Conservation (phyloP, 2,888 invertebrate species). For the Lithophane ornitopus region DNA sequence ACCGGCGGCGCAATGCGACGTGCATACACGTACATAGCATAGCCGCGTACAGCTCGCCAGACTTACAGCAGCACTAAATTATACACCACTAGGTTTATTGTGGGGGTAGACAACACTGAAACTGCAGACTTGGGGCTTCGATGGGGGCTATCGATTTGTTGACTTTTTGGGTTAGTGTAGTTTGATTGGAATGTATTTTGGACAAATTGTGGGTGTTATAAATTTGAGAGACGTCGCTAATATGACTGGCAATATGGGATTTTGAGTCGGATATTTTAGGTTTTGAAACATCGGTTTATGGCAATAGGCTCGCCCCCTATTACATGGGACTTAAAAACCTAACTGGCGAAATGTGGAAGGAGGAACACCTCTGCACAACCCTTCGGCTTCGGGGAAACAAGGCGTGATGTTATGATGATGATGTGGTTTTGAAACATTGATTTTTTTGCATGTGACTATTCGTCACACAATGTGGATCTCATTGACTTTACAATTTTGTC, state of each 20-base stretch:
- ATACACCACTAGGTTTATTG: slow-evolving; percentile 85
- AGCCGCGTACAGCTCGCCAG: slow-evolving; percentile 73
- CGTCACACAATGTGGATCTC: no score
- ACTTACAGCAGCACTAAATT: slow-evolving; percentile 82
- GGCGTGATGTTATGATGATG: no score
- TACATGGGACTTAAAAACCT: no score
- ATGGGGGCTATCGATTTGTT: slow-evolving; percentile 44
- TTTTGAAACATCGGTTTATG: background rate
- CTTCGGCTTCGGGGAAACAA: no score
- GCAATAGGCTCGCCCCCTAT: no score
- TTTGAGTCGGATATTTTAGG: background rate
- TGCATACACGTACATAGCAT: slow-evolving; percentile 57
- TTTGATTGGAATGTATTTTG: background rate
- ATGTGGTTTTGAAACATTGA: background rate
- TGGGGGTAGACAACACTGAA: slow-evolving; percentile 68
- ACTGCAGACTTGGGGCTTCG: slow-evolving; percentile 72
- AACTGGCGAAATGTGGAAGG: no score
- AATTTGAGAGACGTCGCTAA: no score
- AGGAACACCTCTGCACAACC: no score
- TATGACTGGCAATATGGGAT: background rate
- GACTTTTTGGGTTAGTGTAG: background rate
- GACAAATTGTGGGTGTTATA: background rate
- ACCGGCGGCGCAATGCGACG: slow-evolving; percentile 79
- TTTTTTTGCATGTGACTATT: background rate
- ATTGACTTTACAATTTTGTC: background rate